Conservation (phyloP, 2,888 invertebrate genomes). For the Eupithecia abbreviata region DNA sequence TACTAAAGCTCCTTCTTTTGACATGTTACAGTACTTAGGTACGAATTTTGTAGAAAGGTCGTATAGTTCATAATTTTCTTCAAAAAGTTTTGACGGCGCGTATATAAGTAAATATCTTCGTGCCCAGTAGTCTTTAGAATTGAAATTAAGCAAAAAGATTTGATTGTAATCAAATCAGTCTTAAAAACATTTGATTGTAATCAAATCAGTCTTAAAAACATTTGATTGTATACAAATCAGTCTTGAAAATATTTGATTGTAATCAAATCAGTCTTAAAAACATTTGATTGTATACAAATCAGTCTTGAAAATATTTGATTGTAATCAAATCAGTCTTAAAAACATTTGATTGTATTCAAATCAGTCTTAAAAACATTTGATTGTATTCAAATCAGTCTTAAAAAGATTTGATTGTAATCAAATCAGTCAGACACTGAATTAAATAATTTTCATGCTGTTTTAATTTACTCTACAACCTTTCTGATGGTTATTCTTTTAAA, state of each 20-base stretch:
- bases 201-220: background rate
- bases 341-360: background rate
- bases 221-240: too few relatives aligned
- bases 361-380: background rate
- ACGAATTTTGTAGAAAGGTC: background rate
- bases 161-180: too few relatives aligned
- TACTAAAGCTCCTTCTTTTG: slow-evolving; percentile 27
- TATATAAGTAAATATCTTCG: background rate
- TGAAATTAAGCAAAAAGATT: background rate
- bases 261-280: background rate
- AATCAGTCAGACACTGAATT: background rate
- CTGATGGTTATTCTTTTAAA: background rate
- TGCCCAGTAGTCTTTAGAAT: background rate
- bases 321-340: too few relatives aligned
- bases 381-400: too few relatives aligned
- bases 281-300: background rate
- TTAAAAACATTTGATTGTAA: background rate
- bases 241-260: background rate
- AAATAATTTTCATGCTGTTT: background rate
- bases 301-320: background rate
- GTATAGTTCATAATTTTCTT: background rate
- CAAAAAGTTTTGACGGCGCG: background rate
- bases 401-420: background rate
- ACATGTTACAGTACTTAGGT: slow-evolving; percentile 2
- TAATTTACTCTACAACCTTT: background rate